These are phyloP conservation scores for Clarias batrachus DNA, from an alignment of 2,113 vertebrate species.

Conservation along the genomic window DNA sequence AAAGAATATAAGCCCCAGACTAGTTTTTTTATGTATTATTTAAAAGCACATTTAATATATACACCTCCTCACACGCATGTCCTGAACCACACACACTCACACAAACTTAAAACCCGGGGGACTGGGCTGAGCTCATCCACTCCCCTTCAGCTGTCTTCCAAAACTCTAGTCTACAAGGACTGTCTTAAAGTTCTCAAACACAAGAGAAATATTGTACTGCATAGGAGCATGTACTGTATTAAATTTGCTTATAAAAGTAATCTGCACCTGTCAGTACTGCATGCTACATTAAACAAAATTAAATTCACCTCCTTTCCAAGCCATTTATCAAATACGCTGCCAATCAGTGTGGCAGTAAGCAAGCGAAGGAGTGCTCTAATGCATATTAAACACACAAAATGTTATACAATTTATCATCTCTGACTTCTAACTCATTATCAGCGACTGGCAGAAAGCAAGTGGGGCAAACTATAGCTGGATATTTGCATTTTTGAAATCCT, in stretches of 20 bases:
- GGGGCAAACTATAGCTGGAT: neutral
- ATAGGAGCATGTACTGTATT: slow-evolving; percentile 31
- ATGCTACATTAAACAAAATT: slow-evolving; percentile 44
- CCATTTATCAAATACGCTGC: slow-evolving; percentile 27
- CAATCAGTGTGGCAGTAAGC: slow-evolving; percentile 12
- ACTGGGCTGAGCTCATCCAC: slow-evolving; percentile 13
- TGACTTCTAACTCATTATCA: slow-evolving; percentile 14
- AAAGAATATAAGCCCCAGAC: no score
- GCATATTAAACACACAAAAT: slow-evolving; percentile 17
- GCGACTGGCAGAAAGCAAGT: slow-evolving; percentile 16
- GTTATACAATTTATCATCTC: slow-evolving; percentile 7
- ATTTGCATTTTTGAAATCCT: slow-evolving; percentile 2
- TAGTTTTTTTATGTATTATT: neutral
- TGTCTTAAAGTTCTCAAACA: slow-evolving; percentile 23
- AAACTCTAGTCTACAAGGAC: slow-evolving; percentile 29
- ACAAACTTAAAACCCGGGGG: slow-evolving; percentile 15
- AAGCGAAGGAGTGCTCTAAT: neutral
- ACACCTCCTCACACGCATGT: neutral
- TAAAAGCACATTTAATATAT: neutral
- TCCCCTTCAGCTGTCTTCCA: slow-evolving; percentile 31
- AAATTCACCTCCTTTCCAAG: slow-evolving; percentile 17
- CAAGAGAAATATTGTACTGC: neutral
- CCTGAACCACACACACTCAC: neutral
- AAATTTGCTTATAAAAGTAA: slow-evolving; percentile 40
- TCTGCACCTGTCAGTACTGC: slow-evolving; percentile 18